phyloP scores from a whole-genome alignment of 2,888 invertebrate genomes.

The Leucoma salicis region DNA sequence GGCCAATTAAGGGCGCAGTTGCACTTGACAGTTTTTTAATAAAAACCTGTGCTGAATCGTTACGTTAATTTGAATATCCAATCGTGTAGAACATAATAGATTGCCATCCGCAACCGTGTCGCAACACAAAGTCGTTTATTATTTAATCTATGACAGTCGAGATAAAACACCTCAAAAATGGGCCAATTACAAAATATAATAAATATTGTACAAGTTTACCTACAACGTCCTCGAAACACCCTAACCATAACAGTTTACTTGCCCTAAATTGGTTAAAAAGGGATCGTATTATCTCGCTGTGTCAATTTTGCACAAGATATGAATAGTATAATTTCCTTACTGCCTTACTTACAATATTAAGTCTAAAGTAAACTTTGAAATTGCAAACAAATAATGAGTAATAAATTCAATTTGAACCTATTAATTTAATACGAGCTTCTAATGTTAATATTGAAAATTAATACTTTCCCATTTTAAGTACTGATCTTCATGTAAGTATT shows the following conservation, averaged over 20 bases:
- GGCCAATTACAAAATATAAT: conserved; percentile 78
- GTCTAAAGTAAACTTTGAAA: conserved; percentile 4
- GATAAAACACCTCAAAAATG: conserved; percentile 54
- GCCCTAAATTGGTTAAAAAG: conserved; percentile 64
- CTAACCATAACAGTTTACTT: conserved; percentile 70
- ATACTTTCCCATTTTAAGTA: too few species aligned
- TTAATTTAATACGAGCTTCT: too few species aligned
- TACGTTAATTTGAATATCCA: conserved; percentile 46
- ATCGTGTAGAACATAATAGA: conserved; percentile 41
- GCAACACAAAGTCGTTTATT: conserved; percentile 51
- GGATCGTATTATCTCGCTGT: conserved; percentile 63
- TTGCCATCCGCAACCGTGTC: conserved; percentile 40
- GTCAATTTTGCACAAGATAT: conserved; percentile 57
- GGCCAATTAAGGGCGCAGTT: conserved; percentile 22
- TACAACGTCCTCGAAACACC: conserved; percentile 53
- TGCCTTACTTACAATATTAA: conserved; percentile 7
- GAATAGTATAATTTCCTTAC: conserved; percentile 30
- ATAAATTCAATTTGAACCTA: too few species aligned
- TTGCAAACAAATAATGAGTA: not conserved
- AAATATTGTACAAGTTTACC: conserved; percentile 69
- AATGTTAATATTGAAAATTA: too few species aligned
- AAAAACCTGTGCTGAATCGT: conserved; percentile 23
- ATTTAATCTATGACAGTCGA: conserved; percentile 56
- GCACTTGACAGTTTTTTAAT: conserved; percentile 29
- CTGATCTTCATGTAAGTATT: too few species aligned